Evolutionary conservation across 2,113 vertebrate genomes (phyloP).

Genomic region (Nannospalax galili): DNA sequence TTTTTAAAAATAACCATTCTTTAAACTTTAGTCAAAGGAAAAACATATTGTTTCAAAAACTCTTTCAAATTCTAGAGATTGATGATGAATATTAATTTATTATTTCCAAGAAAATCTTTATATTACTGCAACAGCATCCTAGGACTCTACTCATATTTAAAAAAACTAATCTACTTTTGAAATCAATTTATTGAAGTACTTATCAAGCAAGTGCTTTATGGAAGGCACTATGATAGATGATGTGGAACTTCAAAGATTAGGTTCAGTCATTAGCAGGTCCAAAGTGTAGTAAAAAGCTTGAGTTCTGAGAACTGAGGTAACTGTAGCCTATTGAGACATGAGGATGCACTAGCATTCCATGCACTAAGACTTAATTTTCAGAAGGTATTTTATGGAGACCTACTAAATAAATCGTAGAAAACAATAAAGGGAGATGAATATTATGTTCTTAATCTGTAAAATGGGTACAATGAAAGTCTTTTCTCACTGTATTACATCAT

Average conservation of each 20-base stretch:
- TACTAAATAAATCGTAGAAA: not conserved
- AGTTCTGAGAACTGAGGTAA: not conserved
- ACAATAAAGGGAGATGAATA: not conserved
- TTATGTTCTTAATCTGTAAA: constrained; percentile 16
- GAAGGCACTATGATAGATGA: not conserved
- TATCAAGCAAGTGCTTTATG: not conserved
- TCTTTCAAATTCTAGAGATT: not conserved
- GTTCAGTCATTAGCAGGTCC: not conserved
- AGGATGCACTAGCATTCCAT: not conserved
- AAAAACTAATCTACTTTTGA: not conserved
- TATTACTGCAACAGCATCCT: not conserved
- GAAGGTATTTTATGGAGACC: not conserved
- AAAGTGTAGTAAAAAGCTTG: not conserved
- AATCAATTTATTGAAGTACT: not conserved
- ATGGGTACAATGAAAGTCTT: not conserved
- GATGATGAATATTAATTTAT: not conserved
- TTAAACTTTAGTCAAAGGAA: not conserved
- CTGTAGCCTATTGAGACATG: not conserved
- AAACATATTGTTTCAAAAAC: not conserved
- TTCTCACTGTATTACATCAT: not conserved
- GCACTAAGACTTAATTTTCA: not conserved
- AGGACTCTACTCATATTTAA: not conserved
- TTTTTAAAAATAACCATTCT: not conserved
- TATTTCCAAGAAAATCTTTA: too few species aligned
- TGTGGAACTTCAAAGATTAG: not conserved